phyloP scores from a whole-genome alignment of 1,140 invertebrate genomes.

The Psix sp. region DNA sequence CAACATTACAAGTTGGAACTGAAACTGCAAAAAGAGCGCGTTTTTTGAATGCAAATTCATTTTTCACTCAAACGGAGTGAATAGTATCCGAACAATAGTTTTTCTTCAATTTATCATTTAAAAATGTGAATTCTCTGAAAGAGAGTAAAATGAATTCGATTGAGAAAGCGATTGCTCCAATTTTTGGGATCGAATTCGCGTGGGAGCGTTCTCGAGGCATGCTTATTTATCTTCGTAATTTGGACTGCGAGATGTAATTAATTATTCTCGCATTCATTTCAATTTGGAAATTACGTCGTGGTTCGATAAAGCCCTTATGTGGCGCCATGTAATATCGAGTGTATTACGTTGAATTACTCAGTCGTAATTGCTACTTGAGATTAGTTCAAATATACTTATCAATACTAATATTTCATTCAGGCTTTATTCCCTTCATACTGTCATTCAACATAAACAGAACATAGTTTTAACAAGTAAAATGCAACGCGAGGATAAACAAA shows the following conservation, averaged over 20 bases:
- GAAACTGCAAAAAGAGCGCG: too few relatives aligned
- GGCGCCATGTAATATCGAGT: conserved; percentile 17
- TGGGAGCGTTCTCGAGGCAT: conserved; percentile 9
- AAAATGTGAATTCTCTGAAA: too few relatives aligned
- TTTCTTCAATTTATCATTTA: too few relatives aligned
- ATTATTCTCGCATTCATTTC: conserved; percentile 43
- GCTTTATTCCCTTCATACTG: conserved; percentile 5
- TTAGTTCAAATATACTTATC: conserved; percentile 19
- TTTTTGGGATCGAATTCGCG: conserved; percentile 26
- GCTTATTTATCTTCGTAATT: conserved; percentile 36
- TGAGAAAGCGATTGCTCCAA: not conserved
- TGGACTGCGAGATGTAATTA: conserved; percentile 23
- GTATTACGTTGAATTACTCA: conserved; percentile 34
- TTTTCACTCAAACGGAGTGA: too few relatives aligned
- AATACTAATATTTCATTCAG: conserved; percentile 17
- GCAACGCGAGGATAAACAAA: too few relatives aligned
- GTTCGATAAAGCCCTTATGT: conserved; percentile 33
- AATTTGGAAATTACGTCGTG: conserved; percentile 39
- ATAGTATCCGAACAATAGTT: too few relatives aligned
- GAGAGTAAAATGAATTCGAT: too few relatives aligned
- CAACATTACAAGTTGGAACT: too few relatives aligned
- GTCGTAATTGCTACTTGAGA: conserved; percentile 20
- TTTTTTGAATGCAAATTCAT: too few relatives aligned
- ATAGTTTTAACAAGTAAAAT: too few relatives aligned
- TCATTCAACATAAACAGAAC: too few relatives aligned